These are phyloP conservation scores for Tineola bisselliella DNA, from an alignment of 2,888 invertebrate species.

Conservation along the genomic window DNA sequence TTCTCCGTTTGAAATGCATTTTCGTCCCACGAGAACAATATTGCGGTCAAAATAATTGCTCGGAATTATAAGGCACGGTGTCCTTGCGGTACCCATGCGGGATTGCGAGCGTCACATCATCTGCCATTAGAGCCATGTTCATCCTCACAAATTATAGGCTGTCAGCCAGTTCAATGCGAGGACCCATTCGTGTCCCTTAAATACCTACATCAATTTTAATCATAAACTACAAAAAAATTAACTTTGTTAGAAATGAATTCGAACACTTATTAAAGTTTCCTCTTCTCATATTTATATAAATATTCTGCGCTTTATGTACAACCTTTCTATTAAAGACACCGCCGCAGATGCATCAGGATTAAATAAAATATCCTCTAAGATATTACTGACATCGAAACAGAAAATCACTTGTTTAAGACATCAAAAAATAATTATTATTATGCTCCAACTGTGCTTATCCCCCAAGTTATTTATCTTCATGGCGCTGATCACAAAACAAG, in stretches of 20 bases:
- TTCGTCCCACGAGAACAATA: conserved; percentile 29
- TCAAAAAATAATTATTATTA: conserved; percentile 63
- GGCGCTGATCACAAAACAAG: conserved; percentile 62
- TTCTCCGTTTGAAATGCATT: conserved; percentile 18
- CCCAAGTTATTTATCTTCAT: conserved; percentile 64
- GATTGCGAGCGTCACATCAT: conserved; percentile 55
- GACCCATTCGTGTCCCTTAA: neutral
- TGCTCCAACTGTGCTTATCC: conserved; percentile 53
- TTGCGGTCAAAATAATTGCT: conserved; percentile 60
- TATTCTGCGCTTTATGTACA: neutral
- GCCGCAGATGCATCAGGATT: neutral
- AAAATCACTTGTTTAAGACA: conserved; percentile 53
- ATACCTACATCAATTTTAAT: neutral
- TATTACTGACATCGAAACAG: conserved; percentile 1
- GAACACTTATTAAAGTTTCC: neutral
- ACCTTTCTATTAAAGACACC: neutral
- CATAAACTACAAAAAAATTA: neutral
- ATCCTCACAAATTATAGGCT: conserved; percentile 58
- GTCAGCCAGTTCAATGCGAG: conserved; percentile 21
- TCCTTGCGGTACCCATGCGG: conserved; percentile 52
- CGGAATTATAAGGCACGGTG: conserved; percentile 52
- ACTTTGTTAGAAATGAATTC: neutral
- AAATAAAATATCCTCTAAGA: neutral
- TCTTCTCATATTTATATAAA: neutral
- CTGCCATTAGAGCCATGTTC: conserved; percentile 50